A percentile compares a stretch with the other conserved stretches of the same genome.
phyloP scores from a whole-genome alignment of 1,140 invertebrate species.

The Phthorimaea operculella region DNA sequence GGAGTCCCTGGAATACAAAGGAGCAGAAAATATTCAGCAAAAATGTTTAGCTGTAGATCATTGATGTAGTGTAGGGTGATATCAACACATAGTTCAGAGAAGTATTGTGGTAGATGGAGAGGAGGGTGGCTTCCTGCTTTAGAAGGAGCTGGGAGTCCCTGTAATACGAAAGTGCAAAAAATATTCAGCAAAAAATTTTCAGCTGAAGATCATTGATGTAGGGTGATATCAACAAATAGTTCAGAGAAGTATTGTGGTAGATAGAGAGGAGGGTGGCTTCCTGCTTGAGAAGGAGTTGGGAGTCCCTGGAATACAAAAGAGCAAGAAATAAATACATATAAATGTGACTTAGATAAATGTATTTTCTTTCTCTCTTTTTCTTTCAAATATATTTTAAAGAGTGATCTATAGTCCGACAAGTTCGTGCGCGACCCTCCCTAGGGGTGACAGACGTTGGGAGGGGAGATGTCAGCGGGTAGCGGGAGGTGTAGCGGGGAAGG shows the following conservation, averaged over 20 bases:
- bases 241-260: constrained; percentile 32
- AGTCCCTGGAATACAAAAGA: constrained; percentile 39
- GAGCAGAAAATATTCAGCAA: no score
- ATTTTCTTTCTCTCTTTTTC: no score
- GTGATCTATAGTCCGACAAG: no score
- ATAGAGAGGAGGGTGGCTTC: constrained; percentile 47
- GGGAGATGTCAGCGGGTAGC: no score
- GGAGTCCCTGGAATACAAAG: constrained; percentile 37
- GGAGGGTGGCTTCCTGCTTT: constrained; percentile 42
- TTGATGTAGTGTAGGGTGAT: constrained; percentile 50
- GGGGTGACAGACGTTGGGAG: no score
- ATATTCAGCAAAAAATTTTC: constrained; percentile 47
- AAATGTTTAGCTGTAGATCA: constrained; percentile 44
- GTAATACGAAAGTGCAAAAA: constrained; percentile 25
- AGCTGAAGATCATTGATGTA: constrained; percentile 43
- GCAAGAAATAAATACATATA: no score
- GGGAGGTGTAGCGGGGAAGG: no score
- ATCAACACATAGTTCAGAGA: constrained; percentile 36
- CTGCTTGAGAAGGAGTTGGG: constrained; percentile 35
- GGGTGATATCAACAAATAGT: constrained; percentile 43
- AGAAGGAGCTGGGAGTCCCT: constrained; percentile 40
- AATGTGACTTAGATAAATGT: no score
- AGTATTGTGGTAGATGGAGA: constrained; percentile 45
- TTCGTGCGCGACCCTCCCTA: no score
- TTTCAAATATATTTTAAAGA: no score